These are phyloP conservation scores for Oikopleura vanhoeffeni DNA, from an alignment of 23 tunicate species.

Conservation along the genomic window DNA sequence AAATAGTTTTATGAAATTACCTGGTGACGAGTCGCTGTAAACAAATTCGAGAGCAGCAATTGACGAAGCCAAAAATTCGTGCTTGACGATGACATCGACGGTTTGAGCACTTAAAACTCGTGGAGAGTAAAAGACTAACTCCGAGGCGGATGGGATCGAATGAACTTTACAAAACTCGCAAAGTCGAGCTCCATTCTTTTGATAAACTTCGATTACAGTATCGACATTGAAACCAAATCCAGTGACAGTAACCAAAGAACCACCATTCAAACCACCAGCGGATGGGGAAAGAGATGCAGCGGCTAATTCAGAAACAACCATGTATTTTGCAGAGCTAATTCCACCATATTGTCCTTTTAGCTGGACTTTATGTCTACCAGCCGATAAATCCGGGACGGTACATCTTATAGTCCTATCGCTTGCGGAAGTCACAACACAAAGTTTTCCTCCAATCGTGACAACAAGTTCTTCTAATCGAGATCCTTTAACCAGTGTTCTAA, in stretches of 20 bases:
- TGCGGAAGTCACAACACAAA: neutral
- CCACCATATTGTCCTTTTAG: neutral
- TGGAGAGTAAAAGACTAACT: neutral
- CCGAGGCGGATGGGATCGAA: neutral
- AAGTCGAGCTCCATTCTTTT: neutral
- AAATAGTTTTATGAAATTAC: too few relatives aligned
- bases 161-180: neutral
- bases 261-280: conserved; percentile 5
- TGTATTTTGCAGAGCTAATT: neutral
- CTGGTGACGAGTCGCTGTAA: neutral
- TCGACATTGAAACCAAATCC: conserved; percentile 8
- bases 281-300: neutral
- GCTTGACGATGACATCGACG: neutral
- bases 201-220: conserved; percentile 1
- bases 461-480: neutral
- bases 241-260: neutral
- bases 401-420: neutral
- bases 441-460: neutral
- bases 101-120: neutral
- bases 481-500: too few relatives aligned
- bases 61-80: neutral
- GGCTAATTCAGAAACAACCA: neutral
- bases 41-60: neutral
- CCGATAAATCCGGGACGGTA: neutral
- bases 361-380: neutral